phyloP scores from a whole-genome alignment of 2,113 vertebrate genomes.

The Callopanchax toddi region DNA sequence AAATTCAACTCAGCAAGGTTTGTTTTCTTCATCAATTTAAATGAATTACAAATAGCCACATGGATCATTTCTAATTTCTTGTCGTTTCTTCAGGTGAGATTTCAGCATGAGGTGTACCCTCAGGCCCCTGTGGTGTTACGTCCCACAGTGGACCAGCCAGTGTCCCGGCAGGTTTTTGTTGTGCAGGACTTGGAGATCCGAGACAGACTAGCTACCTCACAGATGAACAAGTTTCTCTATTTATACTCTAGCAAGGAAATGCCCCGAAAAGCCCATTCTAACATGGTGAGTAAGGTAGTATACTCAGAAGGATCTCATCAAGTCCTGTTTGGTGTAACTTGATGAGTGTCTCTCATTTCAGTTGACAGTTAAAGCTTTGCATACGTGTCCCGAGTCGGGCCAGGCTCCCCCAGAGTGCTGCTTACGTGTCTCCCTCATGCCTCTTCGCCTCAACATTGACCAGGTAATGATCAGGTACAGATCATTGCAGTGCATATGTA shows the following conservation, averaged over 20 bases:
- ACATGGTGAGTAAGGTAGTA: conserved; percentile 83
- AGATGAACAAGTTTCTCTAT: conserved; percentile 99
- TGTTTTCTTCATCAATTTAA: not conserved
- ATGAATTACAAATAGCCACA: not conserved
- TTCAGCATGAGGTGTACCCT: conserved; percentile 96
- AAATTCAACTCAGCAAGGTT: conserved; percentile 98
- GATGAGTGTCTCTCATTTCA: conserved; percentile 53
- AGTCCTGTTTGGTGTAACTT: not conserved
- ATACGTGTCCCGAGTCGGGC: conserved; percentile 92
- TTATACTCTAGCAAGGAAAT: conserved; percentile 95
- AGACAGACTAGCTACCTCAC: conserved; percentile 93
- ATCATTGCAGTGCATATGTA: too few relatives aligned
- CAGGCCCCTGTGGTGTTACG: conserved; percentile 66
- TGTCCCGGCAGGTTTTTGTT: conserved; percentile 92
- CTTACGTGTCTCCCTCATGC: conserved; percentile 93
- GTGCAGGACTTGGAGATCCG: conserved; percentile 97
- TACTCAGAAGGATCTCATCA: not conserved
- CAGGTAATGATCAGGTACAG: conserved; percentile 82
- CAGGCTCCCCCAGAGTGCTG: conserved; percentile 95
- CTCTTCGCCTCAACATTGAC: conserved; percentile 97
- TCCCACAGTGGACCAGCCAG: conserved; percentile 83
- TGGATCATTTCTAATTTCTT: conserved; percentile 3
- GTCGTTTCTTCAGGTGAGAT: conserved; percentile 84
- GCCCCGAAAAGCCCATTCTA: conserved; percentile 94
- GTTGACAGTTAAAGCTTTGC: conserved; percentile 93